phyloP scores from a whole-genome alignment of 1,140 invertebrate genomes.

The Mya arenaria region DNA sequence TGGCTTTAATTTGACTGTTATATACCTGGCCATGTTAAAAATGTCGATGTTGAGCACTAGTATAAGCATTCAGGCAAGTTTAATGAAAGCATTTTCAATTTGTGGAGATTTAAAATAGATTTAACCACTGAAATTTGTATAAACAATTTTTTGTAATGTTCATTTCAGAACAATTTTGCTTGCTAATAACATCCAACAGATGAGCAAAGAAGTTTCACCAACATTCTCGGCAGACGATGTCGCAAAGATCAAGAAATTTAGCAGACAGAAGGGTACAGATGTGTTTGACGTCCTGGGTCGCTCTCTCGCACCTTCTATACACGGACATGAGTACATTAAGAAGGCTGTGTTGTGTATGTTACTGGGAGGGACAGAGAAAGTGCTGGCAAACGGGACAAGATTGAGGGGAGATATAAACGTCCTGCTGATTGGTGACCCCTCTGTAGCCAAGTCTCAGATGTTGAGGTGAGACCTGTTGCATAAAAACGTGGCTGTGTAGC shows the following conservation, averaged over 20 bases:
- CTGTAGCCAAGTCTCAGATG: constrained; percentile 99
- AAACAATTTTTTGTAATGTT: too few species aligned
- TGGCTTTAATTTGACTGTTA: too few species aligned
- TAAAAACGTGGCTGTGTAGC: too few species aligned
- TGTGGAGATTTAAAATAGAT: too few species aligned
- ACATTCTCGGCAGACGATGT: constrained; percentile 93
- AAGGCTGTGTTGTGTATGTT: constrained; percentile 97
- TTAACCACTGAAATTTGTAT: too few species aligned
- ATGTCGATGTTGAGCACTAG: too few species aligned
- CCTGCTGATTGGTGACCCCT: constrained; percentile 98
- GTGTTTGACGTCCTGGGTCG: constrained; percentile 95
- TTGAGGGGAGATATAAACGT: constrained; percentile 99
- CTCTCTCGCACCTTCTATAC: constrained; percentile 98
- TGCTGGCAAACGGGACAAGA: constrained; percentile 96
- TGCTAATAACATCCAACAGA: constrained; percentile 94
- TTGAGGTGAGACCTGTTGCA: constrained; percentile 84
- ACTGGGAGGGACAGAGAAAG: constrained; percentile 97
- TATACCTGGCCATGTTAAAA: too few species aligned
- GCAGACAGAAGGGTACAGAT: constrained; percentile 86
- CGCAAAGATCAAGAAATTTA: constrained; percentile 93
- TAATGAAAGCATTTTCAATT: too few species aligned
- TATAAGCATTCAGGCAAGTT: too few species aligned
- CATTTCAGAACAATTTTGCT: constrained; percentile 93
- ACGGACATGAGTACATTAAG: constrained; percentile 98
- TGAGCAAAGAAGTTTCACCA: constrained; percentile 94